A percentile compares a stretch with the other conserved stretches of the same genome.
phyloP scores from a whole-genome alignment of 2,797 vertebrate genomes.

The Eospalax fontanierii region DNA sequence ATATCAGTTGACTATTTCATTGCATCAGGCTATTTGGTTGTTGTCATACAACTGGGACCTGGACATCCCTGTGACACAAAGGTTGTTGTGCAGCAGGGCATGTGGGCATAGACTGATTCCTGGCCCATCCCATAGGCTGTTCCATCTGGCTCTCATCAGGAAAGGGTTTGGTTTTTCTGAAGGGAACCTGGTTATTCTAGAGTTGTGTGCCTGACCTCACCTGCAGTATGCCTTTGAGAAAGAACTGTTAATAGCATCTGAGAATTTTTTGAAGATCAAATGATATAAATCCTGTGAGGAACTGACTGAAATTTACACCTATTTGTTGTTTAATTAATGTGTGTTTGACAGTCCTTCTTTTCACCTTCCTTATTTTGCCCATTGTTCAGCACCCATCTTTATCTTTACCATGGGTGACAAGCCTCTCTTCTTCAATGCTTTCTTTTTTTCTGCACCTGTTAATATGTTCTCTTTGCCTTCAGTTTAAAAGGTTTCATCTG shows the following conservation, averaged over 20 bases:
- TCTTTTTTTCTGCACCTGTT: neutral
- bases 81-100: neutral
- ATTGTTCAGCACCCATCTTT: neutral
- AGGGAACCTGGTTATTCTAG: neutral
- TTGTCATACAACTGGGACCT: neutral
- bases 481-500: neutral
- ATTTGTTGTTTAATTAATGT: neutral
- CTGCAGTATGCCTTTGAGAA: neutral
- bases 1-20: neutral
- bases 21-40: neutral
- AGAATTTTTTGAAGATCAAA: neutral
- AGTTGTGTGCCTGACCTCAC: neutral
- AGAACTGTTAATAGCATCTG: neutral
- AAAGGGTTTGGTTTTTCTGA: constrained; percentile 13
- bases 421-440: neutral
- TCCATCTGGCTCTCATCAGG: neutral
- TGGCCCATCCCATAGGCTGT: neutral
- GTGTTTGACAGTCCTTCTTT: neutral
- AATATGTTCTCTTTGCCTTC: constrained; percentile 33
- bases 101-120: neutral
- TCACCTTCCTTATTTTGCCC: neutral
- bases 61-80: neutral
- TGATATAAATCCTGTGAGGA: neutral
- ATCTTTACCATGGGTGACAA: neutral
- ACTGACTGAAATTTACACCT: neutral